phyloP scores from a whole-genome alignment of 2,888 invertebrate species.

The Polyploca ridens region DNA sequence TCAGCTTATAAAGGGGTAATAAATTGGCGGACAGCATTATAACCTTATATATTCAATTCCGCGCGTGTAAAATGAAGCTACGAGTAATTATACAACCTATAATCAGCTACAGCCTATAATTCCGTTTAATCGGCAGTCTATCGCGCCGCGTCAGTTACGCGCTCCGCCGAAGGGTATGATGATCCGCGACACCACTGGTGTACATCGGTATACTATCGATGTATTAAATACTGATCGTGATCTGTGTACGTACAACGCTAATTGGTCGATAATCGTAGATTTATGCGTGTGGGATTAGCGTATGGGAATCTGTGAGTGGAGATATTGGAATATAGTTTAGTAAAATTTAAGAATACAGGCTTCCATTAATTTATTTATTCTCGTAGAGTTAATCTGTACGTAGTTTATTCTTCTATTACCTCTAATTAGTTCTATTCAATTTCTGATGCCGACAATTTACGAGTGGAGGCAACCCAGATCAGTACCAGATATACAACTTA shows the following conservation, averaged over 20 bases:
- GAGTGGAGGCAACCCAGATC: too few relatives aligned
- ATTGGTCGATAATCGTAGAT: not conserved
- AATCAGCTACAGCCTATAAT: conserved; percentile 20
- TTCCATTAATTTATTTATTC: too few relatives aligned
- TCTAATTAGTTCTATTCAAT: too few relatives aligned
- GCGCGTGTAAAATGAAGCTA: not conserved
- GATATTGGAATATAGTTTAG: too few relatives aligned
- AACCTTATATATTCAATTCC: not conserved
- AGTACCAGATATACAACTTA: too few relatives aligned
- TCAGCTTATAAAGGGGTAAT: too few relatives aligned
- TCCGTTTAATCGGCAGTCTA: conserved; percentile 14
- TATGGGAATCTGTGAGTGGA: not conserved
- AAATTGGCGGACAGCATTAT: not conserved
- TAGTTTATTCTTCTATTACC: too few relatives aligned
- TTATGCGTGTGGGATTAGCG: not conserved
- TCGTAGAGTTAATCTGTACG: too few relatives aligned
- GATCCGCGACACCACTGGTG: conserved; percentile 13
- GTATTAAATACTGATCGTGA: not conserved
- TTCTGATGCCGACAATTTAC: too few relatives aligned
- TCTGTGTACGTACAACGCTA: not conserved
- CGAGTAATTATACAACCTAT: conserved; percentile 8
- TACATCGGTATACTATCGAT: conserved; percentile 5
- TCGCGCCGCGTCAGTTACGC: conserved; percentile 22
- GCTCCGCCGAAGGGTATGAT: conserved; percentile 35
- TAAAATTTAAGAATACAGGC: too few relatives aligned